A percentile compares a stretch with the other conserved stretches of the same genome.
Evolutionary conservation across 2,797 vertebrate genomes (phyloP).

Genomic region (Cynopterus sphinx): DNA sequence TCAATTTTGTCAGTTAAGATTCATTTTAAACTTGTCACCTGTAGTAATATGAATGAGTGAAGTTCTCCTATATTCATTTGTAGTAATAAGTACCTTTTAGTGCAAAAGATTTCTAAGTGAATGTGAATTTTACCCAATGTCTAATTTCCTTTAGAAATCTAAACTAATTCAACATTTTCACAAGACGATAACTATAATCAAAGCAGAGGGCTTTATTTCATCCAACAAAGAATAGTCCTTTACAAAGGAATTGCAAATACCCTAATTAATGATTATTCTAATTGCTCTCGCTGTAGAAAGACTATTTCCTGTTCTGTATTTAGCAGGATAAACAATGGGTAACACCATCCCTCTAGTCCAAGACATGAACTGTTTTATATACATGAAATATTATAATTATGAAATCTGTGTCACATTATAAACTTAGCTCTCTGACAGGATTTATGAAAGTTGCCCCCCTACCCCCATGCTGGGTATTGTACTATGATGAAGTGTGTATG

Average conservation of each 20-base stretch:
- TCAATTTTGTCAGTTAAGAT: neutral
- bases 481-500: neutral
- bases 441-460: neutral
- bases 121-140: conserved; percentile 40
- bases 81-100: conserved; percentile 24
- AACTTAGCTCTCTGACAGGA: neutral
- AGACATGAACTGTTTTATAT: neutral
- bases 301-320: conserved; percentile 10
- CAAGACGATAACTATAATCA: conserved; percentile 40
- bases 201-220: conserved; percentile 47
- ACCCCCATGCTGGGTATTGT: neutral
- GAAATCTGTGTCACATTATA: conserved; percentile 4
- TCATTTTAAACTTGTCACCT: conserved; percentile 15
- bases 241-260: conserved; percentile 46
- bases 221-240: conserved; percentile 37
- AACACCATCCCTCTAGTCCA: neutral
- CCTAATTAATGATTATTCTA: conserved; percentile 55
- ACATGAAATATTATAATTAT: neutral
- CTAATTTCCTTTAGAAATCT: conserved; percentile 52
- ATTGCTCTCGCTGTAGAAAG: conserved; percentile 40
- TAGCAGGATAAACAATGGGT: neutral
- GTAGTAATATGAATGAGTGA: neutral
- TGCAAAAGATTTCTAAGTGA: conserved; percentile 25
- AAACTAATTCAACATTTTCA: conserved; percentile 52
- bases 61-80: neutral